Percentiles rank a stretch among this genome's conserved stretches.
Evolutionary conservation across 2,888 invertebrate species (phyloP).

Genomic region (Rhaphigaster nebulosa): DNA sequence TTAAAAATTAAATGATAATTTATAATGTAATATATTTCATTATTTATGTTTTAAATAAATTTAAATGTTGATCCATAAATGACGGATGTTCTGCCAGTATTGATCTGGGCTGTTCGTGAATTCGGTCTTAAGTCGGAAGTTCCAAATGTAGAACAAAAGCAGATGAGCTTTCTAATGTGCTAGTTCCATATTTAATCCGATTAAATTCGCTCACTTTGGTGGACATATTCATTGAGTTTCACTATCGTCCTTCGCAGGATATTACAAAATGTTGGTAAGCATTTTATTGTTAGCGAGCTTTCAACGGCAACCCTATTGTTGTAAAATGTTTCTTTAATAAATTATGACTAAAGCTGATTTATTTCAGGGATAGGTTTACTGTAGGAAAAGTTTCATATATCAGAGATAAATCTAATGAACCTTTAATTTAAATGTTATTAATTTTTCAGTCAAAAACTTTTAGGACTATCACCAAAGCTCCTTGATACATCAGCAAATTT

Average conservation of each 20-base stretch:
- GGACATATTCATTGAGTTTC: background rate
- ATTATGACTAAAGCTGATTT: background rate
- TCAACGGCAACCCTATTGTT: background rate
- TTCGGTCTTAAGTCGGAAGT: background rate
- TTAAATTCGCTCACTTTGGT: background rate
- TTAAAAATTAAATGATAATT: too few species aligned
- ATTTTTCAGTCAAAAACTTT: too few species aligned
- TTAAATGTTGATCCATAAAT: background rate
- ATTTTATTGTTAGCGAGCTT: background rate
- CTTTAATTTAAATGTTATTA: too few species aligned
- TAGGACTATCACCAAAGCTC: too few species aligned
- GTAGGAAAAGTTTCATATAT: background rate
- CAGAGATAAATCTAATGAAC: too few species aligned
- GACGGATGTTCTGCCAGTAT: background rate
- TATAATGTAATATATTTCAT: too few species aligned
- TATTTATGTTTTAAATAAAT: background rate
- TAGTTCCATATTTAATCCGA: conserved; percentile 11
- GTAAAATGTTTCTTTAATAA: background rate
- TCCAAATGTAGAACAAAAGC: background rate
- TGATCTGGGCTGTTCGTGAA: background rate
- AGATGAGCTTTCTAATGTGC: background rate
- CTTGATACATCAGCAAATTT: too few species aligned
- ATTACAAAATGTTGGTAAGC: background rate
- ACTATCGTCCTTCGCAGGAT: background rate
- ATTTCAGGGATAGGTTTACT: background rate